Evolutionary conservation across 2,888 invertebrate species (phyloP), one percentile per base, ranked within the genome.

Genomic region (Lepidonotus clava): DNA sequence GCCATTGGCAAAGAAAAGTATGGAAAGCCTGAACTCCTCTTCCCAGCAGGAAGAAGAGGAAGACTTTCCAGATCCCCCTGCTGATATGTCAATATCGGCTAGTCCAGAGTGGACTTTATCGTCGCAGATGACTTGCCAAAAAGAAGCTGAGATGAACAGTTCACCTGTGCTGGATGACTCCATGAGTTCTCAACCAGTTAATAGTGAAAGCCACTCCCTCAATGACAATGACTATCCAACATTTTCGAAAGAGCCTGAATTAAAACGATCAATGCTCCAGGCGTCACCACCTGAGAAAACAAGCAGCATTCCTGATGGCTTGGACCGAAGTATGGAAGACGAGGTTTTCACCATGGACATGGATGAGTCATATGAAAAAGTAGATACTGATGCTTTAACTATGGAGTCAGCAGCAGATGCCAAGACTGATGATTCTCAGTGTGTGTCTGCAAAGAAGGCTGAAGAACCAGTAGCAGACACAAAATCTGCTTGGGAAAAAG

Each of bases 291-390:
- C 80, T 24, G 46, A 80, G 6, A 80, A 80, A 46, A 11, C 32
- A n/a, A 46, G 46, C 46, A 41, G 24, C n/a, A n/a, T 80, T 1
- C 24, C 80, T 0, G 46, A 80, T 21, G 41, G 40, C 0, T 28
- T 80, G 18, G 46, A 80, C 21, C 8, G 41, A 18, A 46, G 46
- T 32, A 46, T 80, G 46, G 80, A 80, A 1, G 80, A 80, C 11
- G 80, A 80, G 80, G 80, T 80, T 28, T 80, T 80, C 46, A 46
- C 80, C 18, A 80, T 80, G 80, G 80, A 80, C 80, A 80, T 80
- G 80, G 80, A 80, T 46, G 80, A 80, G 28, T 80, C 80, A 14
- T 80, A 51, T 21, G 80, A 80, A 28, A 80, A 51, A 28, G 8
- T 80, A 1, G 80, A 51, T 36, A 1, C n/a, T 34, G n/a, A n/a